These are phyloP conservation scores for Dermolepida albohirtum DNA, from an alignment of 2,888 invertebrate species.

Conservation along the genomic window DNA sequence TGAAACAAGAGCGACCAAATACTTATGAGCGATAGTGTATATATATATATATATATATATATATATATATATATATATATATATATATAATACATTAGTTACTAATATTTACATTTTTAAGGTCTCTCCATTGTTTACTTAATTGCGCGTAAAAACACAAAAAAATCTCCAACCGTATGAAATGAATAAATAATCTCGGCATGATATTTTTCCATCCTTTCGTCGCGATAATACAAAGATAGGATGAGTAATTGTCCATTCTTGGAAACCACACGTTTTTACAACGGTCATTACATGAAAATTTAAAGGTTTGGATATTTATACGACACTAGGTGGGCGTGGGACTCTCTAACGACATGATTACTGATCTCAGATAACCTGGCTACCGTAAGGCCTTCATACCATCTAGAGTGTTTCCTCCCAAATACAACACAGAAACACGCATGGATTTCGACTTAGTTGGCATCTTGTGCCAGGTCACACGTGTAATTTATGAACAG, in stretches of 20 bases:
- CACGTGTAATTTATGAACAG: constrained; percentile 28
- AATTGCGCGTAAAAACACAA: too few relatives aligned
- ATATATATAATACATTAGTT: too few relatives aligned
- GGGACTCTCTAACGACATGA: constrained; percentile 48
- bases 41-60: too few relatives aligned
- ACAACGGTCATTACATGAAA: constrained; percentile 47
- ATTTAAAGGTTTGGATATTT: constrained; percentile 46
- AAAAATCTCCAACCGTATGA: too few relatives aligned
- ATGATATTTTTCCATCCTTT: constrained; percentile 12
- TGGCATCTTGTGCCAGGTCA: constrained; percentile 22
- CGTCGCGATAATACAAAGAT: constrained; percentile 20
- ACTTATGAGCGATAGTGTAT: too few relatives aligned
- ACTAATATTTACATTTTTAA: too few relatives aligned
- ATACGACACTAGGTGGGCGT: constrained; percentile 42
- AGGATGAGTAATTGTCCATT: constrained; percentile 29
- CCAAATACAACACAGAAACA: constrained; percentile 23
- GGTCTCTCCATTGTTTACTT: too few relatives aligned
- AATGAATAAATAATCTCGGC: neutral
- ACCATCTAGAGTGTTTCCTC: constrained; percentile 10
- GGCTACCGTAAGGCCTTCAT: constrained; percentile 35
- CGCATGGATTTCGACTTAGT: constrained; percentile 21
- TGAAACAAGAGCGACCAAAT: too few relatives aligned
- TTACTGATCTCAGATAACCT: constrained; percentile 46
- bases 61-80: too few relatives aligned
- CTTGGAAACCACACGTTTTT: constrained; percentile 39